A percentile compares a stretch with the other conserved stretches of the same genome.
These are phyloP conservation scores for Noctilio leporinus DNA, from an alignment of 2,113 vertebrate genomes.

Conservation along the genomic window DNA sequence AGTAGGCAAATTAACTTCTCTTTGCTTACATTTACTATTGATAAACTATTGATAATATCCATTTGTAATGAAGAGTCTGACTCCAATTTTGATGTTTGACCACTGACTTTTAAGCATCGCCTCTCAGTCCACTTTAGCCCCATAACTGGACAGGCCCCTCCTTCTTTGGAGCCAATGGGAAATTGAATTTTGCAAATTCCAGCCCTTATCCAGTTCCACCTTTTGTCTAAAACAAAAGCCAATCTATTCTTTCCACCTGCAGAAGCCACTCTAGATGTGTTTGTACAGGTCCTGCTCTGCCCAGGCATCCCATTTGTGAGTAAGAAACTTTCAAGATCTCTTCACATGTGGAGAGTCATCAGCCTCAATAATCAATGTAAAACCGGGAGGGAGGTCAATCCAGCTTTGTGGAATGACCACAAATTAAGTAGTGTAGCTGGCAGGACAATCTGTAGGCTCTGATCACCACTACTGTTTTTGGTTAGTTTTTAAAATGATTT, in stretches of 20 bases:
- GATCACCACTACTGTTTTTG: background rate
- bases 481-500: slow-evolving; percentile 68
- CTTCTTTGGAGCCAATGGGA: background rate
- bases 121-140: background rate
- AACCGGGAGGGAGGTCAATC: background rate
- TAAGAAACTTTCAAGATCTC: background rate
- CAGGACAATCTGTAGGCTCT: background rate
- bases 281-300: background rate
- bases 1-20: background rate
- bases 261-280: background rate
- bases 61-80: background rate
- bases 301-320: background rate
- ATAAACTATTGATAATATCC: background rate
- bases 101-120: background rate
- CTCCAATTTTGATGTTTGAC: background rate
- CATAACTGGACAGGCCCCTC: background rate
- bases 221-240: background rate
- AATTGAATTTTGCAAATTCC: background rate
- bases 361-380: background rate
- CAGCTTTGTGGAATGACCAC: background rate
- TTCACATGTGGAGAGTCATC: background rate
- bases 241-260: background rate
- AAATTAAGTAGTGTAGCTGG: background rate
- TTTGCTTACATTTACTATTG: background rate
- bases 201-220: background rate